Evolutionary conservation across 2,888 invertebrate species (phyloP).

Genomic region (Holacanthella duospinosa): DNA sequence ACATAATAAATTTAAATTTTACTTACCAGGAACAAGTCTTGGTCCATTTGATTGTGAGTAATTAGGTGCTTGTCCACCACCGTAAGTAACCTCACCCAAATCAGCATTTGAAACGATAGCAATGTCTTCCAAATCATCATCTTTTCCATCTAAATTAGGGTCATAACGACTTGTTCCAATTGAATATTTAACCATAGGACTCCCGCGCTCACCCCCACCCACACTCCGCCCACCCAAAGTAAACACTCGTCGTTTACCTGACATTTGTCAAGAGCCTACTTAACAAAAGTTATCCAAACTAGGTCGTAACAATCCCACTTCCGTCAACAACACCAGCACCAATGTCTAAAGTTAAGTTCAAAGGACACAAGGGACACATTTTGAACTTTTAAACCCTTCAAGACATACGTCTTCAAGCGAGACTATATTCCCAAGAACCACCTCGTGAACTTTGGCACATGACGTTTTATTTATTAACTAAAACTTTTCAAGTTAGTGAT

Average conservation of each 20-base stretch:
- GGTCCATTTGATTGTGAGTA: constrained; percentile 44
- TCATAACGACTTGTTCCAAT: constrained; percentile 22
- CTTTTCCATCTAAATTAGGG: constrained; percentile 30
- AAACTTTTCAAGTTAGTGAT: too few species aligned
- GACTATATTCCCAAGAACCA: too few species aligned
- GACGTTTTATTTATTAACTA: too few species aligned
- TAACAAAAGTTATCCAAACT: constrained; percentile 13
- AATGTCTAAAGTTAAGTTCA: too few species aligned
- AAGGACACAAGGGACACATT: too few species aligned
- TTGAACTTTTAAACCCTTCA: too few species aligned
- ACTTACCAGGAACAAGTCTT: constrained; percentile 42
- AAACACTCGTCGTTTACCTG: constrained; percentile 37
- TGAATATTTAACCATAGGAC: constrained; percentile 35
- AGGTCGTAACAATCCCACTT: not conserved
- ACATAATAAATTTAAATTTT: not conserved
- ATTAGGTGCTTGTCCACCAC: constrained; percentile 40
- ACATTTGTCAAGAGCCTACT: constrained; percentile 26
- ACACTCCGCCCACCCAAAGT: constrained; percentile 37
- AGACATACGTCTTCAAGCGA: too few species aligned
- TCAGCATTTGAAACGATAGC: constrained; percentile 43
- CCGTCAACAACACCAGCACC: too few species aligned
- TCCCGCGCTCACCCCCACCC: constrained; percentile 29
- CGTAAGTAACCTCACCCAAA: constrained; percentile 40
- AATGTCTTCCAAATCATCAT: constrained; percentile 43
- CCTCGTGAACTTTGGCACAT: too few species aligned